Evolutionary conservation across 2,797 vertebrate genomes (phyloP).

Genomic region (Enteromius mattozi): DNA sequence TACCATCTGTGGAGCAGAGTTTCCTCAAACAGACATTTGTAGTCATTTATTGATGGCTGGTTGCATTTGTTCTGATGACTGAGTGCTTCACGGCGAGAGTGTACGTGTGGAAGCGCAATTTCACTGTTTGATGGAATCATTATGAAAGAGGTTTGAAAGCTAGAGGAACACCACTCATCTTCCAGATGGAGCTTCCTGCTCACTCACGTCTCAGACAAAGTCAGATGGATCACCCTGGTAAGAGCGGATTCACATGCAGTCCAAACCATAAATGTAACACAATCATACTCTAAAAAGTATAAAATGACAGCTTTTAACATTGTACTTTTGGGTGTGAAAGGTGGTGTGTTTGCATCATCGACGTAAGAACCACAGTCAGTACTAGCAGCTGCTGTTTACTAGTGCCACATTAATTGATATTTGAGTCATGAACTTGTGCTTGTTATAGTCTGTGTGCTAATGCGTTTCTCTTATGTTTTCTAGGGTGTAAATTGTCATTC

Average conservation of each 20-base stretch:
- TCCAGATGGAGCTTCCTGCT: slow-evolving; percentile 27
- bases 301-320: not conserved
- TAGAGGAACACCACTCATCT: slow-evolving; percentile 18
- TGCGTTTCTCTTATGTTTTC: not conserved
- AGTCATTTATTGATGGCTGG: slow-evolving; percentile 15
- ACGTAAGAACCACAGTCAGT: not conserved
- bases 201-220: slow-evolving; percentile 22
- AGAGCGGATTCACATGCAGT: not conserved
- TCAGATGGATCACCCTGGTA: slow-evolving; percentile 66
- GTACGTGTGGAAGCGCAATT: not conserved
- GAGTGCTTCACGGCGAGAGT: not conserved
- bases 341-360: not conserved
- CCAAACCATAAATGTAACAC: not conserved
- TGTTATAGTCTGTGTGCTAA: slow-evolving; percentile 17
- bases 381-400: not conserved
- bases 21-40: slow-evolving; percentile 21
- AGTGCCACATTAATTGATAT: slow-evolving; percentile 38
- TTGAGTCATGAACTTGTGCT: slow-evolving; percentile 15
- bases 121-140: slow-evolving; percentile 21
- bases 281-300: not conserved
- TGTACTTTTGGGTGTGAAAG: not conserved
- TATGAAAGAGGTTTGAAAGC: slow-evolving; percentile 15
- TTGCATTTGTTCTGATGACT: not conserved
- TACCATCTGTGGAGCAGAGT: slow-evolving; percentile 36
- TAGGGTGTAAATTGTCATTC: not conserved